Conservation (phyloP, 2,797 vertebrate genomes). For the Bradypodion ventrale region DNA sequence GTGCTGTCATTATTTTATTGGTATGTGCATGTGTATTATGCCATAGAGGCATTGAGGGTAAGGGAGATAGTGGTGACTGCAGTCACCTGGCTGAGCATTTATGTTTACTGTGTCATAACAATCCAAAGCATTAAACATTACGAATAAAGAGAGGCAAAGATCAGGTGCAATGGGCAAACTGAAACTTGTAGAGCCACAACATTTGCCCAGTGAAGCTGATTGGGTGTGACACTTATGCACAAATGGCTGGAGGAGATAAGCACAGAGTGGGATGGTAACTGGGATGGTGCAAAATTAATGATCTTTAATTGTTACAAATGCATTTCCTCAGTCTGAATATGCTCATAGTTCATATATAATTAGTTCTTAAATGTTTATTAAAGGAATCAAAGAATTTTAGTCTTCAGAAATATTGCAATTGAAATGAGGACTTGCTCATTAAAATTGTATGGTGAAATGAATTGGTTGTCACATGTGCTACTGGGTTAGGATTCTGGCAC, state of each 20-base stretch:
- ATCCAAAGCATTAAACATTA: no score
- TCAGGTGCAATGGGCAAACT: no score
- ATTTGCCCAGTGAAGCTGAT: no score
- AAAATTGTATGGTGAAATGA: neutral
- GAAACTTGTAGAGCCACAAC: no score
- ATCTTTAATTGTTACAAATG: neutral
- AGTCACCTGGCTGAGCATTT: no score
- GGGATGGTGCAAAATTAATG: neutral
- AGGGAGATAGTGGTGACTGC: no score
- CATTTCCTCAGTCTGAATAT: neutral
- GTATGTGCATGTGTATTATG: no score
- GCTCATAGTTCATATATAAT: neutral
- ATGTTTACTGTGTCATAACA: no score
- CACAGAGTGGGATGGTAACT: no score
- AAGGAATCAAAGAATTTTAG: neutral
- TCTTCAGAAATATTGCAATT: neutral
- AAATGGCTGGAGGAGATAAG: neutral
- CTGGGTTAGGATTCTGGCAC: neutral
- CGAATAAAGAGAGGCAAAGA: no score
- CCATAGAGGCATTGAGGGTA: no score
- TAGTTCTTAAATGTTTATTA: neutral
- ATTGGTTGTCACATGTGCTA: neutral
- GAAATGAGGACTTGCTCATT: neutral
- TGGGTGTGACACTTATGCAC: neutral
- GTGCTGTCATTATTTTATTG: no score